Percentiles rank a stretch among this genome's conserved stretches.
Evolutionary conservation across 2,888 invertebrate species (phyloP).

Genomic region (Harpagoxenus sublaevis): DNA sequence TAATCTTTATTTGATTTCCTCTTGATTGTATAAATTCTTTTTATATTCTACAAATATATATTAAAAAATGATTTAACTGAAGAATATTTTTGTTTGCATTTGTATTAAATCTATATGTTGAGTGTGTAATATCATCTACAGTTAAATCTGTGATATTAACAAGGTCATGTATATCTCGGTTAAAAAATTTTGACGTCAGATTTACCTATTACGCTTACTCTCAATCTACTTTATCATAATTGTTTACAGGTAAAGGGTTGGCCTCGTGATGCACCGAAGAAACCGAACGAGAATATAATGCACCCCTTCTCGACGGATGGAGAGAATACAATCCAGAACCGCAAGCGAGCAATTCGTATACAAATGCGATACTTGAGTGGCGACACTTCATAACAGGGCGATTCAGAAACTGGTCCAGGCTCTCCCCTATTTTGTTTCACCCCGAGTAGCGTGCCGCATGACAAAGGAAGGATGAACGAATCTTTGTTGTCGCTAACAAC

Average conservation of each 20-base stretch:
- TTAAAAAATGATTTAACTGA: neutral
- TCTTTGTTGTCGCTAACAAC: constrained; percentile 75
- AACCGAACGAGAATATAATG: constrained; percentile 79
- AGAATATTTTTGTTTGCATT: neutral
- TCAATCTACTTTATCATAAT: constrained; percentile 19
- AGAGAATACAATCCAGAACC: constrained; percentile 71
- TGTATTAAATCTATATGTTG: neutral
- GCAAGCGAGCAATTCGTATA: constrained; percentile 83
- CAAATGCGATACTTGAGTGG: constrained; percentile 82
- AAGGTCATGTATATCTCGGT: neutral
- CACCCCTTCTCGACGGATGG: constrained; percentile 65
- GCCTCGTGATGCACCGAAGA: constrained; percentile 26
- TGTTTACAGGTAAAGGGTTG: constrained; percentile 36
- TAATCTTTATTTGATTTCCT: neutral
- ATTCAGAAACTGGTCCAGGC: constrained; percentile 81
- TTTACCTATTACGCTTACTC: neutral
- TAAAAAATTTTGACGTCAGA: neutral
- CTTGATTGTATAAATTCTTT: neutral
- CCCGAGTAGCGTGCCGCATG: constrained; percentile 72
- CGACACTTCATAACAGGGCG: constrained; percentile 82
- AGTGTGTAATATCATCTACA: neutral
- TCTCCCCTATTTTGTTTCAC: constrained; percentile 74
- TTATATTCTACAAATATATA: neutral
- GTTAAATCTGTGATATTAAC: neutral
- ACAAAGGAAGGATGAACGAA: constrained; percentile 74